phyloP scores from a whole-genome alignment of 1,140 invertebrate species.

The Archegozetes longisetosus region DNA sequence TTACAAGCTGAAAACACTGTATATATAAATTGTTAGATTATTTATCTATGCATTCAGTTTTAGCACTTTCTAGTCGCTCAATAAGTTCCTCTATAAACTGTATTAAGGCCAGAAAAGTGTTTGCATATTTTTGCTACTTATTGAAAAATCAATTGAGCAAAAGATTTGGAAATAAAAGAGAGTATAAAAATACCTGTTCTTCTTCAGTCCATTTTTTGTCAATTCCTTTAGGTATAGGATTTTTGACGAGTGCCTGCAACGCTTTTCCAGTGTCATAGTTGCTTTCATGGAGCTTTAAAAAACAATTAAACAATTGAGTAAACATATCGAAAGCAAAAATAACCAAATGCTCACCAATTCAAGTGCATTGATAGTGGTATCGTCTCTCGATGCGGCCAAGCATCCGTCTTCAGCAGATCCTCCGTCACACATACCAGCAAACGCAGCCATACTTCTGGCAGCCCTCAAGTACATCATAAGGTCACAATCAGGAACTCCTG shows the following conservation, averaged over 20 bases:
- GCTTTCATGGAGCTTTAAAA: slow-evolving; percentile 61
- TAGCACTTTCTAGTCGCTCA: no score
- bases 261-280: slow-evolving; percentile 89
- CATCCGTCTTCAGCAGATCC: slow-evolving; percentile 91
- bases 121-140: no score
- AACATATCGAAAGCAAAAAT: no score
- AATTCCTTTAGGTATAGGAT: slow-evolving; percentile 85
- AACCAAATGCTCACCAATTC: slow-evolving; percentile 53
- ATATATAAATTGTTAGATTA: no score
- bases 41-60: no score
- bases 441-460: slow-evolving; percentile 59
- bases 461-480: slow-evolving; percentile 92
- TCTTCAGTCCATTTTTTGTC: slow-evolving; percentile 97
- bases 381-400: slow-evolving; percentile 83
- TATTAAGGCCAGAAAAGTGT: no score
- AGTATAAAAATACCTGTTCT: slow-evolving; percentile 47
- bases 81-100: no score
- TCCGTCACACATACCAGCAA: slow-evolving; percentile 94
- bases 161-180: slow-evolving; percentile 4
- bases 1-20: no score
- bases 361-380: slow-evolving; percentile 92
- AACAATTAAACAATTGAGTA: neutral
- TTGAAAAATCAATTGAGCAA: neutral
- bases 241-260: slow-evolving; percentile 86
- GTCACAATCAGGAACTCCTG: slow-evolving; percentile 76